These are phyloP conservation scores for Echinarachnius parma DNA, from an alignment of 53 echinoderm and acorn worm genomes.

Conservation along the genomic window DNA sequence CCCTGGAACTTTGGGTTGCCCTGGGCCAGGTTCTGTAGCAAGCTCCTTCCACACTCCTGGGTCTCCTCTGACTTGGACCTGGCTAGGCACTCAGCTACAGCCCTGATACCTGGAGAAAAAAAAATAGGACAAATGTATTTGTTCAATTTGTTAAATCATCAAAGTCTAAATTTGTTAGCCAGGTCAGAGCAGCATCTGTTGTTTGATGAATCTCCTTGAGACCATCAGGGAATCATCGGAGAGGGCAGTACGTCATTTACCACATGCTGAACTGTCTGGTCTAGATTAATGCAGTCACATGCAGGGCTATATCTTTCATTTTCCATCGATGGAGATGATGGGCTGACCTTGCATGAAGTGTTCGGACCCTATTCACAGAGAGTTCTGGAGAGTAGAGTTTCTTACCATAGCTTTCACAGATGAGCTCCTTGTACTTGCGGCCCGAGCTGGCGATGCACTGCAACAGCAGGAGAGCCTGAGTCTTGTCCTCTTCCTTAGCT, in stretches of 20 bases:
- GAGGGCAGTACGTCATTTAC: neutral
- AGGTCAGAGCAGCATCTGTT: too few species aligned
- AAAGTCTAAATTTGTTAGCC: too few species aligned
- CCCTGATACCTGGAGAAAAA: slow-evolving; percentile 81
- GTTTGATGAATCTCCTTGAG: too few species aligned
- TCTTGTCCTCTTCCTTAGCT: slow-evolving; percentile 91
- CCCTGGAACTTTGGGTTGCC: slow-evolving; percentile 94
- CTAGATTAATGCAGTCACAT: too few species aligned
- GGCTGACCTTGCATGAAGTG: too few species aligned
- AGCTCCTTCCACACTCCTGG: slow-evolving; percentile 80
- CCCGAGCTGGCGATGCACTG: slow-evolving; percentile 80
- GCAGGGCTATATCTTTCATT: too few species aligned
- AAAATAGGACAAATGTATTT: too few species aligned
- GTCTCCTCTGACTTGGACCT: slow-evolving; percentile 92
- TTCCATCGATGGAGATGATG: too few species aligned
- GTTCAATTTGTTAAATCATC: too few species aligned
- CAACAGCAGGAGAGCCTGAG: slow-evolving; percentile 75
- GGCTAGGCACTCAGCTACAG: slow-evolving; percentile 91
- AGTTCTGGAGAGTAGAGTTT: too few species aligned
- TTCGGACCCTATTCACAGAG: too few species aligned
- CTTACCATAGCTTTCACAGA: slow-evolving; percentile 96
- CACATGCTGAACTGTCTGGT: neutral
- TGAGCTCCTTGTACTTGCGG: slow-evolving; percentile 95
- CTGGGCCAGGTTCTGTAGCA: slow-evolving; percentile 89
- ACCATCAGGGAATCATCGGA: too few species aligned